These are phyloP conservation scores for Trichopria drosophilae DNA, from an alignment of 2,888 invertebrate genomes.

Conservation along the genomic window DNA sequence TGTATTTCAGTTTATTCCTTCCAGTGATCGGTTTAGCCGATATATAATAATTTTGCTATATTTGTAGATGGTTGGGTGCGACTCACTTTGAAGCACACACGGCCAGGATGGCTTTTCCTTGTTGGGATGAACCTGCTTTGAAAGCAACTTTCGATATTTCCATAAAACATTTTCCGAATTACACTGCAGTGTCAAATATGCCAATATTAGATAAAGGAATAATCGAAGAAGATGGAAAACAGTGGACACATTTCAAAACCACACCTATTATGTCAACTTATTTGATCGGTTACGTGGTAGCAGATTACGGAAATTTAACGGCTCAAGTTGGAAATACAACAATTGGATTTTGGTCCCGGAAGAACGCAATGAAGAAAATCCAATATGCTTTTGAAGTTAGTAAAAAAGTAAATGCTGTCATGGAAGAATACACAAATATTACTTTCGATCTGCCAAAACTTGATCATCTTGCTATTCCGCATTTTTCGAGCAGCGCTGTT, in stretches of 20 bases:
- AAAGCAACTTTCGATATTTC: slow-evolving; percentile 70
- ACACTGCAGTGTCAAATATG: slow-evolving; percentile 56
- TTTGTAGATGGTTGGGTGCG: slow-evolving; percentile 64
- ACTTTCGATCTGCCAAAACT: slow-evolving; percentile 80
- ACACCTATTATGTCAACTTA: slow-evolving; percentile 75
- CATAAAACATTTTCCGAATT: slow-evolving; percentile 63
- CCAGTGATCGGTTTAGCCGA: too few relatives aligned
- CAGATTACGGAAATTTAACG: slow-evolving; percentile 56
- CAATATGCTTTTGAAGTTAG: slow-evolving; percentile 76
- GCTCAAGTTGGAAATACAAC: slow-evolving; percentile 18
- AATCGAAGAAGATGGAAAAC: slow-evolving; percentile 27
- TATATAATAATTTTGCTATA: neutral
- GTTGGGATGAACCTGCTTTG: slow-evolving; percentile 72
- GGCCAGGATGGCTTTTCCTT: slow-evolving; percentile 72
- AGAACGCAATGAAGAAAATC: slow-evolving; percentile 72
- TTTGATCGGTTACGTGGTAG: slow-evolving; percentile 75
- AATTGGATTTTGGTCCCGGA: slow-evolving; percentile 73
- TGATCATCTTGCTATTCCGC: slow-evolving; percentile 86
- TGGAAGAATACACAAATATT: slow-evolving; percentile 77
- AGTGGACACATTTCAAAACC: slow-evolving; percentile 30
- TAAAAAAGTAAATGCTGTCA: slow-evolving; percentile 71
- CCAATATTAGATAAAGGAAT: slow-evolving; percentile 27
- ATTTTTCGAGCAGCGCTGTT: slow-evolving; percentile 85
- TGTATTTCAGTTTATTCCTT: too few relatives aligned
- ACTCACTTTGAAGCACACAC: slow-evolving; percentile 70